Conservation (phyloP, 2,888 invertebrate genomes). For the Ophioninae sp. region DNA sequence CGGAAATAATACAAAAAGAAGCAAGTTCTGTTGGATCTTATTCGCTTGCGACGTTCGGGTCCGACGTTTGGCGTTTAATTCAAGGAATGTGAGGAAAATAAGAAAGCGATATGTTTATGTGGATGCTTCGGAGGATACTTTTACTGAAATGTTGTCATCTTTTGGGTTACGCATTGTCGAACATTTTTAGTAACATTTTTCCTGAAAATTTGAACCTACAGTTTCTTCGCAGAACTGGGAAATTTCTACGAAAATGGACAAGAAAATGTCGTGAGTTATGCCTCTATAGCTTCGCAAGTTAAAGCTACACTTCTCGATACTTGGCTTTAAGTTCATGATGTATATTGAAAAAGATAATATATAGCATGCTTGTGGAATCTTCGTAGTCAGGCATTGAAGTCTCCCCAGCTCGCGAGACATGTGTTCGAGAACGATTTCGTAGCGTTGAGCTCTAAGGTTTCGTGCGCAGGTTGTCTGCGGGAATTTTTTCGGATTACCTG, state of each 20-base stretch:
- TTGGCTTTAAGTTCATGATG: conserved; percentile 5
- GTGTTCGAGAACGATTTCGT: conserved; percentile 33
- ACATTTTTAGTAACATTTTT: neutral
- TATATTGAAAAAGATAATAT: neutral
- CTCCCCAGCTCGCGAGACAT: conserved; percentile 45
- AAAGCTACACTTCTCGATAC: neutral
- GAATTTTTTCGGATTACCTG: conserved; percentile 28
- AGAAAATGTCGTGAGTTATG: neutral
- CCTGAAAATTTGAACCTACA: neutral
- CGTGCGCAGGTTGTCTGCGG: conserved; percentile 28
- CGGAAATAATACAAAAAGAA: too few relatives aligned
- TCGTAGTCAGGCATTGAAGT: conserved; percentile 64
- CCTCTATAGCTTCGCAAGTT: neutral
- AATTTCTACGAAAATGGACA: neutral
- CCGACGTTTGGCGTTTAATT: too few relatives aligned
- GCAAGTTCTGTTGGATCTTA: too few relatives aligned
- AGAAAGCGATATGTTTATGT: too few relatives aligned
- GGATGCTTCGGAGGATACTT: neutral
- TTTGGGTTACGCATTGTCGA: neutral
- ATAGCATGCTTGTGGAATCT: conserved; percentile 49
- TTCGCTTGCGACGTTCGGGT: too few relatives aligned
- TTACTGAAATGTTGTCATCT: neutral
- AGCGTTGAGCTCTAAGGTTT: conserved; percentile 37
- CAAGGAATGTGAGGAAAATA: neutral
- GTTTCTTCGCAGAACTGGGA: neutral